Conservation (phyloP, 2,797 vertebrate genomes). For the Kryptolebias ocellatus region DNA sequence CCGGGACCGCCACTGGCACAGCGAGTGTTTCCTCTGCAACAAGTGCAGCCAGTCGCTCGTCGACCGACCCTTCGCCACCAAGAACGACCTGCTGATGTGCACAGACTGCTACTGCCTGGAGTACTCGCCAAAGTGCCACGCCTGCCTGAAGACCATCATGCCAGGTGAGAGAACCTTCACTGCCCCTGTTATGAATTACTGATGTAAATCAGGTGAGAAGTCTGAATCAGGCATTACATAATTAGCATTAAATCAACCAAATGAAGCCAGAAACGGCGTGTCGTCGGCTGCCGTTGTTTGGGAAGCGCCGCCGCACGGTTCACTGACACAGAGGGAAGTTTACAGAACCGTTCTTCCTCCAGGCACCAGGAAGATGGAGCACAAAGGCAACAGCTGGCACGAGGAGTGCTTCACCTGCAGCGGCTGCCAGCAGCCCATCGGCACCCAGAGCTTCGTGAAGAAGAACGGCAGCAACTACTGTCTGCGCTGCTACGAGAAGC, state of each 20-base stretch:
- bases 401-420: constrained; percentile 93
- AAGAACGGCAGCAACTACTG: constrained; percentile 91
- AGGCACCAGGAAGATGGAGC: constrained; percentile 98
- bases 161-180: constrained; percentile 84
- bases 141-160: constrained; percentile 94
- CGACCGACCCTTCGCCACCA: constrained; percentile 91
- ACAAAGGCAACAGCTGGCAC: constrained; percentile 94
- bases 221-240: not conserved
- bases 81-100: constrained; percentile 89
- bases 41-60: constrained; percentile 87
- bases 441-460: constrained; percentile 92
- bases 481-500: constrained; percentile 92
- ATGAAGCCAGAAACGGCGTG: too few relatives aligned
- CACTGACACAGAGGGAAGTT: too few relatives aligned
- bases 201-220: not conserved
- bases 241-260: too few relatives aligned
- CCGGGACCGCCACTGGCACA: constrained; percentile 94
- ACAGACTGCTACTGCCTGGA: constrained; percentile 91
- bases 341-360: not conserved
- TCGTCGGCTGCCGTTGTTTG: too few relatives aligned
- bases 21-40: constrained; percentile 91
- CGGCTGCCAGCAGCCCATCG: constrained; percentile 91
- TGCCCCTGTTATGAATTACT: not conserved
- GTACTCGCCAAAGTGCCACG: constrained; percentile 91
- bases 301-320: too few relatives aligned